Conservation (phyloP, 2,888 invertebrate genomes). For the Mamestra brassicae region DNA sequence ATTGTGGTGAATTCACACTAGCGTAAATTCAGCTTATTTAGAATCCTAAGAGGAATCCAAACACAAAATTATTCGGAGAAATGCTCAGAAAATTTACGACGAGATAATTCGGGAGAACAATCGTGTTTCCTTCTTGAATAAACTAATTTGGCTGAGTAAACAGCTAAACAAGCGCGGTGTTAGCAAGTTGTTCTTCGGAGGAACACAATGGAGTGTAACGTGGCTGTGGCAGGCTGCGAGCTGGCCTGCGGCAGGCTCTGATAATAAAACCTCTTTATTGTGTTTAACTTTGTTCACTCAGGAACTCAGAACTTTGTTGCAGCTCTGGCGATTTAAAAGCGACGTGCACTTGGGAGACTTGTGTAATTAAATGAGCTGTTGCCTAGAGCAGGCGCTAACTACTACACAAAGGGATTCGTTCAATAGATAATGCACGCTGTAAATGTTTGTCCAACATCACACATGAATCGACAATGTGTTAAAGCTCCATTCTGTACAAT, state of each 20-base stretch:
- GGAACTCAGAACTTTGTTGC: slow-evolving; percentile 51
- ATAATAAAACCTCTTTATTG: slow-evolving; percentile 58
- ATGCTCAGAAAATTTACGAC: slow-evolving; percentile 39
- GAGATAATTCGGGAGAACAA: slow-evolving; percentile 51
- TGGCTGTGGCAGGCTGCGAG: slow-evolving; percentile 31
- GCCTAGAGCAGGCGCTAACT: slow-evolving; percentile 44
- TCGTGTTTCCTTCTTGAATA: slow-evolving; percentile 58
- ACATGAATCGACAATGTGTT: slow-evolving; percentile 35
- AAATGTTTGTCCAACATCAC: slow-evolving; percentile 47
- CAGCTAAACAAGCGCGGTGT: slow-evolving; percentile 45
- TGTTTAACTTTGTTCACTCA: slow-evolving; percentile 46
- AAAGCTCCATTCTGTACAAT: slow-evolving; percentile 41
- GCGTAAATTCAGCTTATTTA: slow-evolving; percentile 17
- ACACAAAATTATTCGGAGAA: slow-evolving; percentile 36
- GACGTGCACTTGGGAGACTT: slow-evolving; percentile 40
- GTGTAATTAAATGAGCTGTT: slow-evolving; percentile 54
- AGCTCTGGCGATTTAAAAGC: slow-evolving; percentile 50
- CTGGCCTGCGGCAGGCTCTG: slow-evolving; percentile 46
- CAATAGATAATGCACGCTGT: slow-evolving; percentile 49
- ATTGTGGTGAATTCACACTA: slow-evolving; percentile 36
- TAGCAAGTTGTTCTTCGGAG: slow-evolving; percentile 51
- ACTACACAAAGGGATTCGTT: slow-evolving; percentile 51
- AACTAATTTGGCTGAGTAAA: slow-evolving; percentile 58
- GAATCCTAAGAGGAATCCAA: slow-evolving; percentile 16
- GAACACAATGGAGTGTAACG: slow-evolving; percentile 53